Evolutionary conservation across 1,140 invertebrate species (phyloP).

Genomic region (Propsilocerus akamusi): DNA sequence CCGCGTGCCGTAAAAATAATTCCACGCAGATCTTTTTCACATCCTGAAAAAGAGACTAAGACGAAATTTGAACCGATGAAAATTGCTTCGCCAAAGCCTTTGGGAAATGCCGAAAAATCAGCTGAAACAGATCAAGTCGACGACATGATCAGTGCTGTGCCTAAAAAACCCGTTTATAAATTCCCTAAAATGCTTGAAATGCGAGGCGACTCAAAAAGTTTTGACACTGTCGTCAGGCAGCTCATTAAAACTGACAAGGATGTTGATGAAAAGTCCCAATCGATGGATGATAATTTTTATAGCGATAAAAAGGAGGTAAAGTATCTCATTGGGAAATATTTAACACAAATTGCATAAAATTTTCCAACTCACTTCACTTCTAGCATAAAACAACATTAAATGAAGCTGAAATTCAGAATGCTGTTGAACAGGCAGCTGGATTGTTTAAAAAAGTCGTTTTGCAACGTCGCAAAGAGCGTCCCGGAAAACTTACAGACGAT

Average conservation of each 20-base stretch:
- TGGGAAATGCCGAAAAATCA: not conserved
- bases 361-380: not conserved
- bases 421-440: conserved; percentile 28
- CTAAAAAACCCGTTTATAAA: not conserved
- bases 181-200: not conserved
- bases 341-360: not conserved
- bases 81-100: not conserved
- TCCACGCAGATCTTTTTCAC: conserved; percentile 20
- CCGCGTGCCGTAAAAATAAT: conserved; percentile 14
- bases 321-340: not conserved
- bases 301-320: not conserved
- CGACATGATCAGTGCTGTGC: not conserved
- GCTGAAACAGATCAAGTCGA: not conserved
- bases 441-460: conserved; percentile 25
- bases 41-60: conserved; percentile 21
- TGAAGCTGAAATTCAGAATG: conserved; percentile 32
- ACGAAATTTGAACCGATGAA: conserved; percentile 1
- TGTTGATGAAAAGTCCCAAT: not conserved
- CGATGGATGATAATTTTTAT: not conserved
- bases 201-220: not conserved
- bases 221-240: not conserved
- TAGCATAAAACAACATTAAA: conserved; percentile 26
- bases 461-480: conserved; percentile 17
- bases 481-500: conserved; percentile 20
- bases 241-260: not conserved